Evolutionary conservation across 2,888 invertebrate species (phyloP).

Genomic region (Lasioglossum villosulum): DNA sequence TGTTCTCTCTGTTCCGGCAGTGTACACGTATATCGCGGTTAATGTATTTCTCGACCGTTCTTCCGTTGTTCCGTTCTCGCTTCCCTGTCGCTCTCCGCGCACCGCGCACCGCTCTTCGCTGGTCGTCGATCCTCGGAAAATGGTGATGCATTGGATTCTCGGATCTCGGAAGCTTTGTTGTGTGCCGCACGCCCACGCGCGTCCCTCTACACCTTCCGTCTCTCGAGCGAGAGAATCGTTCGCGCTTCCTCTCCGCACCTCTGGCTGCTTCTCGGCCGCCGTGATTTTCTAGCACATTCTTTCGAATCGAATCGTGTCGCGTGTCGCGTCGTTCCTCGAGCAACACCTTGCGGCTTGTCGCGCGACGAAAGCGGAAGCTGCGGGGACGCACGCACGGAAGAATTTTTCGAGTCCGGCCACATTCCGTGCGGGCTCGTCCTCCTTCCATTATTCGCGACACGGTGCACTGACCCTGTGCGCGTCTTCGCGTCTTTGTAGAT

Average conservation of each 20-base stretch:
- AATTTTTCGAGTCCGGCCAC: constrained; percentile 68
- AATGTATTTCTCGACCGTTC: constrained; percentile 52
- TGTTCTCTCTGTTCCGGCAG: constrained; percentile 30
- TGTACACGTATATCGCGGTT: constrained; percentile 17
- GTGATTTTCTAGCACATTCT: constrained; percentile 32
- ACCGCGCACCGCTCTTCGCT: constrained; percentile 45
- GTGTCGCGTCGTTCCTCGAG: constrained; percentile 29
- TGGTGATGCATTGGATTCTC: constrained; percentile 78
- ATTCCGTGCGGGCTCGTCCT: constrained; percentile 64
- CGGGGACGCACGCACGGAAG: constrained; percentile 28
- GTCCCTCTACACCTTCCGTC: constrained; percentile 48
- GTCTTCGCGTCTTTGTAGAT: constrained; percentile 47
- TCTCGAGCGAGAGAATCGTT: constrained; percentile 52
- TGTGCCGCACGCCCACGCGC: constrained; percentile 72
- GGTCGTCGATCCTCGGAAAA: constrained; percentile 77
- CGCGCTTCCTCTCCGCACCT: constrained; percentile 47
- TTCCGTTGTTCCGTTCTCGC: constrained; percentile 54
- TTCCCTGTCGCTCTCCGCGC: constrained; percentile 53
- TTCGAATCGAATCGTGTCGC: constrained; percentile 18
- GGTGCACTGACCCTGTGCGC: constrained; percentile 72
- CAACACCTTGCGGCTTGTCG: constrained; percentile 11
- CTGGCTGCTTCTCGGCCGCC: neutral
- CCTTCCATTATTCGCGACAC: constrained; percentile 62
- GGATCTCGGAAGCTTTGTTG: constrained; percentile 71
- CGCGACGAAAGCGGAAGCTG: constrained; percentile 60